Base-by-base conservation (phyloP, 2,797 vertebrate genomes). In the Poliocrania exsul region DNA sequence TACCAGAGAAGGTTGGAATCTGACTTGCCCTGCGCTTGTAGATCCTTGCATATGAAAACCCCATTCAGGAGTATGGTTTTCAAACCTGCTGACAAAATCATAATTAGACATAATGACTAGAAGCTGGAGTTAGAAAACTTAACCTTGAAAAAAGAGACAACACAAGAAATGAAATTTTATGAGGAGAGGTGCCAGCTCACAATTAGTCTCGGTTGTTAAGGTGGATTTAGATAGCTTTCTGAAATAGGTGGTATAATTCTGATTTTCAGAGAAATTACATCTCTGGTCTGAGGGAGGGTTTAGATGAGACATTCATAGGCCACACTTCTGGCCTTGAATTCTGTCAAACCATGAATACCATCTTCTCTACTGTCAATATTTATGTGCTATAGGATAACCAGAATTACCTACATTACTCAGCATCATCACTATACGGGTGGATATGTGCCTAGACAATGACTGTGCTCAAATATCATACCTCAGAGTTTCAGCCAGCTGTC, bases 41-140 rank as follows among this genome's bases (percentile, higher is more conserved):
- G 40, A 80, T 54, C 8, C 46, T 67, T 14, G 12, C 12, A 47
- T 19, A 65, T 1, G 3, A 44, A 86, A 87, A 67, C 14, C 14
- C 9, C 19, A 40, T 57, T 57, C 38, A 50, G 16, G 11, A 57
- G 21, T 17, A 70, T 26, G 53, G 9, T 42, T 87, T 92, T 86
- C 87, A 88, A 90, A 62, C 29, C 38, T 65, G n/a, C 35, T 81
- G 72, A 81, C 57, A 91, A 80, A 89, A 37, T 44, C 33, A 37
- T 93, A 88, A 90, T 67, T 84, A 92, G 42, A 81, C 35, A 58
- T 86, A 83, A 94, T 86, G 50, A 83, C 57, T 81, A 35, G 38
- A 81, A 92, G 31, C 12, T 86, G 42, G 20, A 90, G 10, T 51
- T 83, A 53, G 50, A 88, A 72, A 90, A 88, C 44, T 61, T 78